A percentile compares a stretch with the other conserved stretches of the same genome.
Evolutionary conservation across 1,140 invertebrate species (phyloP).

Genomic region (Brachionus plicatilis): DNA sequence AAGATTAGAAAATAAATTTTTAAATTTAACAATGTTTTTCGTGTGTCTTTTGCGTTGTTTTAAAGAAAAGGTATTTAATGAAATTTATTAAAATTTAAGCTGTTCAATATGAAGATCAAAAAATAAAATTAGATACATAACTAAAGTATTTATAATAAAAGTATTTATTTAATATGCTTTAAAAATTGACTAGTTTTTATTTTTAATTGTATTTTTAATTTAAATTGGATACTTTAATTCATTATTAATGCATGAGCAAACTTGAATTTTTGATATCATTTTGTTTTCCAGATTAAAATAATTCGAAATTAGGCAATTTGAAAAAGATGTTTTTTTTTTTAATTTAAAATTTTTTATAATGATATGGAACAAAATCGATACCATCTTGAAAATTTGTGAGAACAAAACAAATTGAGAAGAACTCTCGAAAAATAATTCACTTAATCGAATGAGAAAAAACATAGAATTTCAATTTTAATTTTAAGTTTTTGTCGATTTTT

Average conservation of each 20-base stretch:
- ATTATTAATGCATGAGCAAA: not conserved
- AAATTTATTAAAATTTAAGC: not conserved
- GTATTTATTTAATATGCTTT: not conserved
- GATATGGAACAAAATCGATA: conserved; percentile 13
- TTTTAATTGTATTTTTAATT: not conserved
- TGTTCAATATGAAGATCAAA: not conserved
- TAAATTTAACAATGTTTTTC: not conserved
- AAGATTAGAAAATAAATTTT: not conserved
- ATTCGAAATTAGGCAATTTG: not conserved
- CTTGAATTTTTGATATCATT: not conserved
- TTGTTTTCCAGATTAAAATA: not conserved
- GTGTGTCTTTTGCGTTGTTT: not conserved
- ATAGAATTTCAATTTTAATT: not conserved
- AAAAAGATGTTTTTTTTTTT: not conserved
- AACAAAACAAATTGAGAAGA: conserved; percentile 12
- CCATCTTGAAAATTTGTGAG: not conserved
- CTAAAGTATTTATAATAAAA: too few species aligned
- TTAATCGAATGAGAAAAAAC: not conserved
- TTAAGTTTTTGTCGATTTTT: conserved; percentile 12
- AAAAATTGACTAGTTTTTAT: not conserved
- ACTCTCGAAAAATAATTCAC: not conserved
- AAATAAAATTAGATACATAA: not conserved
- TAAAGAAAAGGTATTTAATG: not conserved
- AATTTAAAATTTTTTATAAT: not conserved
- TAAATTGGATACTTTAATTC: not conserved